These are phyloP conservation scores for Drosophila pseudotalamancana DNA, from an alignment of 2,888 invertebrate species.

Conservation along the genomic window DNA sequence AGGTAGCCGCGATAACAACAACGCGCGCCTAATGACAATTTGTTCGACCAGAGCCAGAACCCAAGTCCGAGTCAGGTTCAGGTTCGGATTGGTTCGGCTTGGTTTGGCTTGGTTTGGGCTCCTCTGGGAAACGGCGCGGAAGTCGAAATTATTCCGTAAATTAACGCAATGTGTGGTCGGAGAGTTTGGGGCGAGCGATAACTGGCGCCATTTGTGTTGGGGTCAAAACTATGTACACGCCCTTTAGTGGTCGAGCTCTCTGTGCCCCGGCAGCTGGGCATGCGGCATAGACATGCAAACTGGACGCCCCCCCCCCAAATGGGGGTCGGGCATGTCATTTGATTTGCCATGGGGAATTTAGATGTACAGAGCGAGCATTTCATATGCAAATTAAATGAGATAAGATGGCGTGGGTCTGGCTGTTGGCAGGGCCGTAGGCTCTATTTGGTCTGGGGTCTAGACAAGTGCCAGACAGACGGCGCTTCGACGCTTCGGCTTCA, in stretches of 20 bases:
- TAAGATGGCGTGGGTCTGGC: slow-evolving; percentile 54
- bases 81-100: neutral
- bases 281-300: slow-evolving; percentile 41
- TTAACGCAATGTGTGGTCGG: slow-evolving; percentile 64
- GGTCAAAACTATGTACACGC: slow-evolving; percentile 47
- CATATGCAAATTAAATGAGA: slow-evolving; percentile 82
- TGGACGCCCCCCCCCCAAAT: slow-evolving; percentile 23
- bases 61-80: slow-evolving; percentile 1
- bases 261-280: neutral
- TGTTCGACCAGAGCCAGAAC: slow-evolving; percentile 50
- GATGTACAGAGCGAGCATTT: slow-evolving; percentile 72
- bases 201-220: slow-evolving; percentile 60
- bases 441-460: no score
- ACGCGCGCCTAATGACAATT: slow-evolving; percentile 74
- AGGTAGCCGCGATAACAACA: slow-evolving; percentile 52
- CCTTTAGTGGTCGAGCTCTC: slow-evolving; percentile 21
- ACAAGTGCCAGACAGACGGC: slow-evolving; percentile 43
- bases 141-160: slow-evolving; percentile 75
- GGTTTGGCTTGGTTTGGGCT: neutral
- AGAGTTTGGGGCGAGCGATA: slow-evolving; percentile 37
- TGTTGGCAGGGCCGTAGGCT: no score
- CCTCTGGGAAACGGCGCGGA: slow-evolving; percentile 42
- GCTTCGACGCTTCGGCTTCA: no score
- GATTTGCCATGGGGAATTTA: slow-evolving; percentile 69
- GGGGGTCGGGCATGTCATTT: slow-evolving; percentile 60